Conservation (phyloP, 2,113 vertebrate genomes). For the Thalassoma bifasciatum region DNA sequence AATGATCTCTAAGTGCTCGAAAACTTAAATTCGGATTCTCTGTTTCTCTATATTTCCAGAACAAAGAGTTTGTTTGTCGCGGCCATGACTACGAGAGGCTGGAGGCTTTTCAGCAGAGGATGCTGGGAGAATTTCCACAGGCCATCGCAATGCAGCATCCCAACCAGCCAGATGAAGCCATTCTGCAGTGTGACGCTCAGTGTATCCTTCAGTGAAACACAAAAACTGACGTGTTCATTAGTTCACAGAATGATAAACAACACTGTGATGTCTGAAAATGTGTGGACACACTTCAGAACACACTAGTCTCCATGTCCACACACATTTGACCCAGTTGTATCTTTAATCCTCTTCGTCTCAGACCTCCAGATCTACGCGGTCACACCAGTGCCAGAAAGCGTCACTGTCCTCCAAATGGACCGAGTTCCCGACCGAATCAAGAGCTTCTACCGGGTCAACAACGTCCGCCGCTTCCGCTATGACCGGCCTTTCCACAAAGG, state of each 20-base stretch:
- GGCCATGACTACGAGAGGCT: slow-evolving; percentile 97
- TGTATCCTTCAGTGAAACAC: slow-evolving; percentile 89
- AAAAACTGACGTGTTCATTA: too few relatives aligned
- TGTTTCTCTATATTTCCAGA: slow-evolving; percentile 79
- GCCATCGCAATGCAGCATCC: slow-evolving; percentile 99
- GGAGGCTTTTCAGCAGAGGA: slow-evolving; percentile 98
- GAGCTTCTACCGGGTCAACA: slow-evolving; percentile 98
- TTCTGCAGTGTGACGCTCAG: slow-evolving; percentile 95
- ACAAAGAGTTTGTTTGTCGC: slow-evolving; percentile 98
- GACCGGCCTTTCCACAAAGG: slow-evolving; percentile 98
- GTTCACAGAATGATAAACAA: too few relatives aligned
- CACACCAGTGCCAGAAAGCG: slow-evolving; percentile 91
- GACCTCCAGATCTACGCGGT: slow-evolving; percentile 94
- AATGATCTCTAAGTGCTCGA: background rate
- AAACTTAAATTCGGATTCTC: background rate
- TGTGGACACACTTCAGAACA: too few relatives aligned
- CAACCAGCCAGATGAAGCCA: slow-evolving; percentile 96
- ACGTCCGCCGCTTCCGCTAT: slow-evolving; percentile 95
- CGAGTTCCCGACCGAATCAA: slow-evolving; percentile 96
- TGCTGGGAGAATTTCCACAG: slow-evolving; percentile 98
- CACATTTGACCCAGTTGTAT: background rate
- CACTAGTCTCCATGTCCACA: background rate
- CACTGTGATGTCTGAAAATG: too few relatives aligned
- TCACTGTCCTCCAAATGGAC: slow-evolving; percentile 93
- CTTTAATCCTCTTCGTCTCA: slow-evolving; percentile 69